Evolutionary conservation across 53 echinoderm and acorn worm genomes (phyloP).

Genomic region (Apostichopus leukothele): DNA sequence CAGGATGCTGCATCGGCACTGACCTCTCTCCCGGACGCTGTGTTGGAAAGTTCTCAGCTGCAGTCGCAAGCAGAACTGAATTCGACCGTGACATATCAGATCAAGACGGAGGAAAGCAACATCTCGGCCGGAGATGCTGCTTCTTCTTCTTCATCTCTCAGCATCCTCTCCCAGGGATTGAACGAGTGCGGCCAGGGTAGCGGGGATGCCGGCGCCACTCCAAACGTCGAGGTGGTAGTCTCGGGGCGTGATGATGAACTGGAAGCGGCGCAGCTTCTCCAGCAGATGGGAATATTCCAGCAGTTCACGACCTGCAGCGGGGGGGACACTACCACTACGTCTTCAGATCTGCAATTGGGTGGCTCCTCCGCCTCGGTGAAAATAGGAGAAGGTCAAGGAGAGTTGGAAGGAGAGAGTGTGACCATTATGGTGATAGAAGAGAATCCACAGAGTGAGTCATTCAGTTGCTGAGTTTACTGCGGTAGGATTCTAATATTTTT

Average conservation of each 20-base stretch:
- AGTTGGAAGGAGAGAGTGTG: conserved; percentile 9
- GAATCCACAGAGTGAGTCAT: conserved; percentile 20
- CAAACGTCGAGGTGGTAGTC: conserved; percentile 14
- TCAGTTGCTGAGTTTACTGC: background rate
- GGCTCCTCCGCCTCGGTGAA: background rate
- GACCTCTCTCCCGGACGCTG: conserved; percentile 32
- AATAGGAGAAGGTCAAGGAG: background rate
- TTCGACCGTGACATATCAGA: background rate
- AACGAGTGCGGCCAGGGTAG: background rate
- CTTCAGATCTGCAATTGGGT: background rate
- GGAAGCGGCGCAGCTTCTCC: conserved; percentile 45
- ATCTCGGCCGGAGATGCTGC: background rate
- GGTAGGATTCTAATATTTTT: no score
- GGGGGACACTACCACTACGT: background rate
- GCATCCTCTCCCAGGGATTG: background rate
- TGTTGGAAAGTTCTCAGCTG: conserved; percentile 32
- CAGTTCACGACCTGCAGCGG: background rate
- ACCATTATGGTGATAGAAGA: conserved; percentile 47
- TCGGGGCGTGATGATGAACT: conserved; percentile 28
- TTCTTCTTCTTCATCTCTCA: background rate
- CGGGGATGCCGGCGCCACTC: background rate
- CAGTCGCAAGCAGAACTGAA: background rate
- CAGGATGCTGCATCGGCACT: conserved; percentile 27
- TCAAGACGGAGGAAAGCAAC: background rate
- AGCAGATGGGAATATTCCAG: conserved; percentile 51